A percentile compares a stretch with the other conserved stretches of the same genome.
Evolutionary conservation across 1,140 invertebrate species (phyloP).

Genomic region (Tenebrio molitor): DNA sequence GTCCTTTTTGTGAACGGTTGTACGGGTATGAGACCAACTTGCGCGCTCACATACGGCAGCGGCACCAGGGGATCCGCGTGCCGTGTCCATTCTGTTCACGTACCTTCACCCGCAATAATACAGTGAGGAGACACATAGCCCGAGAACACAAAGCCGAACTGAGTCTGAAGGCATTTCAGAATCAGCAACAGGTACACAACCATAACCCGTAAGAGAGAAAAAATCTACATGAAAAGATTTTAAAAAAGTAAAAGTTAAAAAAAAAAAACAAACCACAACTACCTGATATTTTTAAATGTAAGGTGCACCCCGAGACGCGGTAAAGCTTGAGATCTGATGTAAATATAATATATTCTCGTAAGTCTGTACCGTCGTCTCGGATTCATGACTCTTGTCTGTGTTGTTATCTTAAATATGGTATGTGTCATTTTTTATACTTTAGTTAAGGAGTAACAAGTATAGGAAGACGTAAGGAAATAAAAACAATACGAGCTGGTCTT

Average conservation of each 20-base stretch:
- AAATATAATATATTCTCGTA: slow-evolving; percentile 52
- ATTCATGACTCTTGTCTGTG: slow-evolving; percentile 54
- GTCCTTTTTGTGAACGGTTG: slow-evolving; percentile 91
- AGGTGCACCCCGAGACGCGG: slow-evolving; percentile 42
- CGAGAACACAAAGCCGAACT: slow-evolving; percentile 86
- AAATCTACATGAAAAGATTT: neutral
- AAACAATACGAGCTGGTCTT: slow-evolving; percentile 59
- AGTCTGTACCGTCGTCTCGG: slow-evolving; percentile 34
- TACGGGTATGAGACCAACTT: slow-evolving; percentile 94
- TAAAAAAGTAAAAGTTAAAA: slow-evolving; percentile 1
- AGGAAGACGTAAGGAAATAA: slow-evolving; percentile 45
- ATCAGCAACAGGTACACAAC: slow-evolving; percentile 65
- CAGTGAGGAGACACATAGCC: slow-evolving; percentile 87
- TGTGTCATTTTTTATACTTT: slow-evolving; percentile 56
- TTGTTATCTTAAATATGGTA: slow-evolving; percentile 54
- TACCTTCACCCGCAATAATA: slow-evolving; percentile 94
- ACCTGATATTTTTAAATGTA: slow-evolving; percentile 46
- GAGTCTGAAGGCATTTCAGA: slow-evolving; percentile 77
- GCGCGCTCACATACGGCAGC: slow-evolving; percentile 89
- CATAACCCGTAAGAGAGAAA: slow-evolving; percentile 41
- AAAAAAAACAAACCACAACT: slow-evolving; percentile 28
- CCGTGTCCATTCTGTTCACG: slow-evolving; percentile 89
- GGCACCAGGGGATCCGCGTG: slow-evolving; percentile 90
- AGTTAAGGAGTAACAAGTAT: slow-evolving; percentile 46
- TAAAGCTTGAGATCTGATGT: slow-evolving; percentile 52